phyloP scores from a whole-genome alignment of 2,888 invertebrate species.

The Brachypterus glaber region DNA sequence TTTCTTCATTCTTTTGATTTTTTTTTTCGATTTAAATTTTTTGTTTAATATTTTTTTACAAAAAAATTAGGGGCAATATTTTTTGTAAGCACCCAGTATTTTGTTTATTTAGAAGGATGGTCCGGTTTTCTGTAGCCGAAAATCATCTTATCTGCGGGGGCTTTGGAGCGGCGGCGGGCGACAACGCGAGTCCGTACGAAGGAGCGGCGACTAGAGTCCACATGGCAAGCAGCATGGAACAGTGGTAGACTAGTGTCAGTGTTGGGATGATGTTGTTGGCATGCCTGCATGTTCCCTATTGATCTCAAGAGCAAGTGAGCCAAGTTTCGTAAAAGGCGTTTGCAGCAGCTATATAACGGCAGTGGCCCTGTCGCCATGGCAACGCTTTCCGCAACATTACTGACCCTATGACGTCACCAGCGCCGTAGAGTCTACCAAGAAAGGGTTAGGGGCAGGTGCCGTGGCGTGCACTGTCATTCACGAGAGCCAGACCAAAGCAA shows the following conservation, averaged over 20 bases:
- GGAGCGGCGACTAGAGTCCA: too few relatives aligned
- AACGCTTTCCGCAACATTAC: constrained; percentile 40
- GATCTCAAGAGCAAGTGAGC: constrained; percentile 21
- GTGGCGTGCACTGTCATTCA: constrained; percentile 30
- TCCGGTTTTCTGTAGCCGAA: too few relatives aligned
- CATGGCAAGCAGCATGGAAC: neutral
- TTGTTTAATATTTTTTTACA: too few relatives aligned
- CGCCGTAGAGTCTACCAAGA: constrained; percentile 44
- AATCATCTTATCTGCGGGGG: constrained; percentile 3
- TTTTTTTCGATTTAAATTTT: too few relatives aligned
- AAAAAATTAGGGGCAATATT: too few relatives aligned
- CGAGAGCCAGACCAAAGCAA: too few relatives aligned
- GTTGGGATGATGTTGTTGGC: constrained; percentile 15
- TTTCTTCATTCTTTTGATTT: too few relatives aligned
- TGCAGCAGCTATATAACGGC: constrained; percentile 28
- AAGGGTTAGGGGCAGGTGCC: constrained; percentile 46
- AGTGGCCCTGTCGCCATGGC: constrained; percentile 33
- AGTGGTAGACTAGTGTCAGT: constrained; percentile 13
- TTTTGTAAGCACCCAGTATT: too few relatives aligned
- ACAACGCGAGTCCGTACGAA: neutral
- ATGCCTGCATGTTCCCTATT: constrained; percentile 21
- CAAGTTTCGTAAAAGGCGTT: constrained; percentile 16
- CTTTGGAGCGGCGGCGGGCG: neutral
- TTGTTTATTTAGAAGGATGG: too few relatives aligned
- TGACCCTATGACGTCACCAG: constrained; percentile 37